These are phyloP conservation scores for Tipula lateralis DNA, from an alignment of 2,888 invertebrate genomes.

Conservation along the genomic window DNA sequence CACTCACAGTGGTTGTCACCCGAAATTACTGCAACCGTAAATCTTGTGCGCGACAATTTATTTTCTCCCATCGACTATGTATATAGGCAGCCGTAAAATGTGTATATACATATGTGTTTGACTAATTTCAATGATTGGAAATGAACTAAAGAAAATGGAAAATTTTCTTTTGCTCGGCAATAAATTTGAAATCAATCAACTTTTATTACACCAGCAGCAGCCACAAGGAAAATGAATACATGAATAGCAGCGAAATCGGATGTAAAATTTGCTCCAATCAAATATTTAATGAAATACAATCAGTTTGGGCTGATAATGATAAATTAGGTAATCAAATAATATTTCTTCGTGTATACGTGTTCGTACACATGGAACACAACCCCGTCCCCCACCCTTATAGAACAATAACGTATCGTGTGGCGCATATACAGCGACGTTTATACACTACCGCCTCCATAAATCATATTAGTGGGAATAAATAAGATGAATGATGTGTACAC, in stretches of 20 bases:
- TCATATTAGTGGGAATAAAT: too few relatives aligned
- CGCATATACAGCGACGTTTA: too few relatives aligned
- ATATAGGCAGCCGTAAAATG: background rate
- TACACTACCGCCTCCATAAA: too few relatives aligned
- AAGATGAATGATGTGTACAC: too few relatives aligned
- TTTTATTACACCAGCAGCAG: background rate
- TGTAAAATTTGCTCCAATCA: background rate
- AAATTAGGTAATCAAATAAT: conserved; percentile 2
- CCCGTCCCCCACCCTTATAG: too few relatives aligned
- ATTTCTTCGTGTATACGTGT: background rate
- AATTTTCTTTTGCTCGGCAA: background rate
- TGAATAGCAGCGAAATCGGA: background rate
- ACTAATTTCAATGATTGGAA: background rate
- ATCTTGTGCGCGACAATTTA: background rate
- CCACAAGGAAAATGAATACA: background rate
- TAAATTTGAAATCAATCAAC: background rate
- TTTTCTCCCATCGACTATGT: background rate
- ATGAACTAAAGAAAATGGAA: background rate
- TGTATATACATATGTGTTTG: background rate
- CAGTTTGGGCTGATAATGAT: background rate
- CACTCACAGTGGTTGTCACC: too few relatives aligned
- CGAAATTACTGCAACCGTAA: background rate
- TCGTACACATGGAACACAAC: too few relatives aligned
- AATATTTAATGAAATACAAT: background rate
- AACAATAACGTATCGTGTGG: too few relatives aligned